Percentiles rank a stretch among this genome's conserved stretches.
These are phyloP conservation scores for Sarcoramphus papa DNA, from an alignment of 2,797 vertebrate genomes.

Conservation along the genomic window DNA sequence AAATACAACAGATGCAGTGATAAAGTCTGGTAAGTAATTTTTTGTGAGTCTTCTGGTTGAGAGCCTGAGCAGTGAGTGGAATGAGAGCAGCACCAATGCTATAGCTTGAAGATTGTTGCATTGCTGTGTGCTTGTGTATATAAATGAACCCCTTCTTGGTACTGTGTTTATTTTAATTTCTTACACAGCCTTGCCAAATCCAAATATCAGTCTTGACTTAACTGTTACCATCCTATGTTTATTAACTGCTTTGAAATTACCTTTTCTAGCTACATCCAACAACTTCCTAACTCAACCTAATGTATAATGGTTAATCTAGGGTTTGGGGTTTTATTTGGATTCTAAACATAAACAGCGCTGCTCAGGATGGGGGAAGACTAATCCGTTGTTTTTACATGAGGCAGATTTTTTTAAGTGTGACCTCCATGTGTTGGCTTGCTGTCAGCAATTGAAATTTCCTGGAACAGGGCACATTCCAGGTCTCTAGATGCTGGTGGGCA, in stretches of 20 bases:
- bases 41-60: background rate
- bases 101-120: background rate
- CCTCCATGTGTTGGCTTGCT: conserved; percentile 36
- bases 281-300: background rate
- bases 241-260: conserved; percentile 11
- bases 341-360: background rate
- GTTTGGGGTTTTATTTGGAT: conserved; percentile 17
- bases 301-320: background rate
- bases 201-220: background rate
- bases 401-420: conserved; percentile 39
- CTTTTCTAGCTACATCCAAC: background rate
- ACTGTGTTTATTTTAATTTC: background rate
- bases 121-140: background rate
- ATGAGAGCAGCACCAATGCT: background rate
- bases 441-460: conserved; percentile 47
- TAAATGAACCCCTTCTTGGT: background rate
- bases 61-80: background rate
- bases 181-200: background rate
- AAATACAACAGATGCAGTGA: conserved; percentile 59
- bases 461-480: conserved; percentile 46
- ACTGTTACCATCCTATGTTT: background rate
- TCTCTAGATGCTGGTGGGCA: conserved; percentile 41
- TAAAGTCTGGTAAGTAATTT: conserved; percentile 72
- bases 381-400: conserved; percentile 28
- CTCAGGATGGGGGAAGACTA: conserved; percentile 19